These are phyloP conservation scores for Tryphoninae sp. DNA, from an alignment of 2,888 invertebrate genomes.

Conservation along the genomic window DNA sequence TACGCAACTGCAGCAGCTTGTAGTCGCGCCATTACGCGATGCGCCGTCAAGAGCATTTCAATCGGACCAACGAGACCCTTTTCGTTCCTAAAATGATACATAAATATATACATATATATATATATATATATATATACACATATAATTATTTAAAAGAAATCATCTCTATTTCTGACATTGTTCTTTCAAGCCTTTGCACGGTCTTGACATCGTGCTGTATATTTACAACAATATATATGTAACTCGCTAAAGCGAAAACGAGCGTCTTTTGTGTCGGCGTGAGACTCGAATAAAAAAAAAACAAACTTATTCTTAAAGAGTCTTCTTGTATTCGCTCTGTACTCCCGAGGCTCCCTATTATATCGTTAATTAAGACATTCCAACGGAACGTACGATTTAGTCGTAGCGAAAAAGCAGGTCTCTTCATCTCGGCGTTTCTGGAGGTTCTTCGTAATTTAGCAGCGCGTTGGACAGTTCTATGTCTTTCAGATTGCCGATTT, in stretches of 20 bases:
- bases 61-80: conserved; percentile 17
- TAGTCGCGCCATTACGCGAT: not conserved
- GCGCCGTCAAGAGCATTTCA: conserved; percentile 14
- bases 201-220: conserved; percentile 15
- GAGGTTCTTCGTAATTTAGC: conserved; percentile 71
- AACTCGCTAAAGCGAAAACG: conserved; percentile 27
- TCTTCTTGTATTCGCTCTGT: not conserved
- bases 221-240: conserved; percentile 48
- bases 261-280: conserved; percentile 15
- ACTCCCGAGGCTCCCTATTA: not conserved
- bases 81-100: conserved; percentile 13
- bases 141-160: not conserved
- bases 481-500: conserved; percentile 70
- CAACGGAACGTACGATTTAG: not conserved
- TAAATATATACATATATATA: not conserved
- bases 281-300: conserved; percentile 30
- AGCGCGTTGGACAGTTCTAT: conserved; percentile 66
- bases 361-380: conserved; percentile 2
- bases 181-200: conserved; percentile 26
- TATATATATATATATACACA: too few relatives aligned
- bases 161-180: conserved; percentile 19
- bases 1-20: conserved; percentile 18
- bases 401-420: not conserved
- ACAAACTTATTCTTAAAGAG: not conserved
- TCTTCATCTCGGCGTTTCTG: conserved; percentile 34